phyloP scores from a whole-genome alignment of 2,113 vertebrate genomes.

The Cyanocitta stelleri region DNA sequence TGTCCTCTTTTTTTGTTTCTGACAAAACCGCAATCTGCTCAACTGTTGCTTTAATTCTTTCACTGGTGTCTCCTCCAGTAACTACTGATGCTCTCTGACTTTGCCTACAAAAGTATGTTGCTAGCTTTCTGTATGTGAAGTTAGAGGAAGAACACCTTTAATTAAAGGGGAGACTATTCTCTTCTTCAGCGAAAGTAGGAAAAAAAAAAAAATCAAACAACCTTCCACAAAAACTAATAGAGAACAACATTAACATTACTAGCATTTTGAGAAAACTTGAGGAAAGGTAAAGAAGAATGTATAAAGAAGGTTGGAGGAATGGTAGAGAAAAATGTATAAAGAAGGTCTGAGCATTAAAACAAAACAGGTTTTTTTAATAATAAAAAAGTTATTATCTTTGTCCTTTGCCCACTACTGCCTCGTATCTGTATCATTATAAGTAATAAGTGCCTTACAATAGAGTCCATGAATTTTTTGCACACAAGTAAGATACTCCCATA shows the following conservation, averaged over 20 bases:
- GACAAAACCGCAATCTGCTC: background rate
- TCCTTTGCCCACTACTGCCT: background rate
- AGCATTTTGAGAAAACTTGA: background rate
- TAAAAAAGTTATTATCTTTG: background rate
- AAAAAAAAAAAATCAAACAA: background rate
- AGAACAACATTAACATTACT: background rate
- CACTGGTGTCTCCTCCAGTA: accelerated
- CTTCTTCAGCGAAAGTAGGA: background rate
- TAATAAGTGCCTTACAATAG: background rate
- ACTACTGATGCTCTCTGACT: background rate
- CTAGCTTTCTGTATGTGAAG: background rate
- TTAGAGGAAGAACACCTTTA: background rate
- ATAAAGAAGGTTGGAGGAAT: background rate
- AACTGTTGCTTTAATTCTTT: background rate
- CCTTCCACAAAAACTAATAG: background rate
- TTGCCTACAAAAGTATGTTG: background rate
- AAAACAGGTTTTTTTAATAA: background rate
- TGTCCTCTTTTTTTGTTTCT: background rate
- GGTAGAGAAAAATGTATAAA: background rate
- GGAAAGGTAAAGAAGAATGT: background rate
- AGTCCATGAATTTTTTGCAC: background rate
- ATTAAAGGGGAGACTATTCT: background rate
- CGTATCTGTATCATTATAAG: background rate
- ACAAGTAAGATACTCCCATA: background rate
- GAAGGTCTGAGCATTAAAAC: background rate